Evolutionary conservation across 2,888 invertebrate genomes (phyloP).

Genomic region (Napeogenes sylphis): DNA sequence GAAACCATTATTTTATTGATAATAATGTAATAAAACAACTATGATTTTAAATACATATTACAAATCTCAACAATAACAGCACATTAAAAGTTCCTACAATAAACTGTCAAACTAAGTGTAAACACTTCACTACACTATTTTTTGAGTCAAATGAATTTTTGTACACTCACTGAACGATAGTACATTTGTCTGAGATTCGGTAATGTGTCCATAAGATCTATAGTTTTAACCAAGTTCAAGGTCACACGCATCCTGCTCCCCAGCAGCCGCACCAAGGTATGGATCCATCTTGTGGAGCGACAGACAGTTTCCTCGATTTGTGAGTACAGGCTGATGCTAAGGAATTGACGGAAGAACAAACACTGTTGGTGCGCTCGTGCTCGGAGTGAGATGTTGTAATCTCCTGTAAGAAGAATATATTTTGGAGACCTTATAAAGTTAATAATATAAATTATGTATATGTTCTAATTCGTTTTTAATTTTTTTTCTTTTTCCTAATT

Average conservation of each 20-base stretch:
- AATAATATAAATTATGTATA: neutral
- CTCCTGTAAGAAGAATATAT: constrained; percentile 52
- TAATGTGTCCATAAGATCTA: neutral
- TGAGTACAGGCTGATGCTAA: constrained; percentile 77
- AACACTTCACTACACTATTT: constrained; percentile 1
- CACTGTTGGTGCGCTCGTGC: constrained; percentile 81
- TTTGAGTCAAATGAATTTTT: neutral
- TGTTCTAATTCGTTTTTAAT: neutral
- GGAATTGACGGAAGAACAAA: constrained; percentile 80
- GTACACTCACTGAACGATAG: neutral
- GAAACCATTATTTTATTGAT: neutral
- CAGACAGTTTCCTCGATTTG: constrained; percentile 81
- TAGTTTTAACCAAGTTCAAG: constrained; percentile 3
- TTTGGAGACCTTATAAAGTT: neutral
- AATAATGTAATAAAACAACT: too few species aligned
- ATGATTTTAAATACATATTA: too few species aligned
- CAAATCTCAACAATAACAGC: neutral
- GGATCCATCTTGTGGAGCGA: constrained; percentile 76
- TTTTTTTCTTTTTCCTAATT: too few species aligned
- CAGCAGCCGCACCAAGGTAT: constrained; percentile 92
- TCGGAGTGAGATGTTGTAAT: constrained; percentile 79
- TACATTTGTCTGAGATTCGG: neutral
- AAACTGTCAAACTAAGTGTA: neutral
- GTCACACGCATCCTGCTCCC: constrained; percentile 87
- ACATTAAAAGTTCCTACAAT: constrained; percentile 1